phyloP scores from a whole-genome alignment of 2,113 vertebrate species.

The Cairina moschata region DNA sequence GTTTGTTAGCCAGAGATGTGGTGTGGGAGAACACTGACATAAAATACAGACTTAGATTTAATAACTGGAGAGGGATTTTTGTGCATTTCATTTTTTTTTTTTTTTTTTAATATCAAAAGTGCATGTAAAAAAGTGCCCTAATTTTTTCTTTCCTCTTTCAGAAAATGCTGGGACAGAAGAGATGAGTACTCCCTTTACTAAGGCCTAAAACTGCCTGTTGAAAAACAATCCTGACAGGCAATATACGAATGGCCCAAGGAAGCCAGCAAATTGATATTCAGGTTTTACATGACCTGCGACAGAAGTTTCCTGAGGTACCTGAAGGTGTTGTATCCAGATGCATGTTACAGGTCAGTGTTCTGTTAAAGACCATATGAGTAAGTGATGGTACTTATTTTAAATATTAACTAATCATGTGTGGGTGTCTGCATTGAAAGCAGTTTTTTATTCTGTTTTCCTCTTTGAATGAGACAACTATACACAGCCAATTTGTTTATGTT shows the following conservation, averaged over 20 bases:
- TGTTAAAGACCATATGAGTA: conserved; percentile 17
- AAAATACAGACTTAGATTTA: background rate
- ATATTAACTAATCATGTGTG: background rate
- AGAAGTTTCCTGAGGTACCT: conserved; percentile 99
- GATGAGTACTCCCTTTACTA: conserved; percentile 81
- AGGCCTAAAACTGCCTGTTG: conserved; percentile 84
- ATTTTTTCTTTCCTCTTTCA: conserved; percentile 69
- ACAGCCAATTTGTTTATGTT: background rate
- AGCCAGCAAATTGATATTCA: conserved; percentile 98
- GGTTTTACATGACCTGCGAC: conserved; percentile 99
- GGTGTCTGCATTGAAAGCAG: background rate
- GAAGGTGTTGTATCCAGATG: conserved; percentile 99
- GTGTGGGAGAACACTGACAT: rapidly evolving
- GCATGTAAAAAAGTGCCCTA: background rate
- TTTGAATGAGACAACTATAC: background rate
- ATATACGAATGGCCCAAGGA: conserved; percentile 99
- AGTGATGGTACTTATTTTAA: background rate
- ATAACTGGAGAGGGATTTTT: background rate
- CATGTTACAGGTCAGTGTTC: conserved; percentile 92
- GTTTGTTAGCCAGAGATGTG: background rate
- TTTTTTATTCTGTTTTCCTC: background rate
- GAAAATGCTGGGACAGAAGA: conserved; percentile 91
- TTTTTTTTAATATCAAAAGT: background rate
- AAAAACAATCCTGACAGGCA: conserved; percentile 88
- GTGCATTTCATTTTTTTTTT: background rate